Percentiles rank a stretch among this genome's conserved stretches.
Evolutionary conservation across 2,113 vertebrate genomes (phyloP).

Genomic region (Megaleporinus macrocephalus): DNA sequence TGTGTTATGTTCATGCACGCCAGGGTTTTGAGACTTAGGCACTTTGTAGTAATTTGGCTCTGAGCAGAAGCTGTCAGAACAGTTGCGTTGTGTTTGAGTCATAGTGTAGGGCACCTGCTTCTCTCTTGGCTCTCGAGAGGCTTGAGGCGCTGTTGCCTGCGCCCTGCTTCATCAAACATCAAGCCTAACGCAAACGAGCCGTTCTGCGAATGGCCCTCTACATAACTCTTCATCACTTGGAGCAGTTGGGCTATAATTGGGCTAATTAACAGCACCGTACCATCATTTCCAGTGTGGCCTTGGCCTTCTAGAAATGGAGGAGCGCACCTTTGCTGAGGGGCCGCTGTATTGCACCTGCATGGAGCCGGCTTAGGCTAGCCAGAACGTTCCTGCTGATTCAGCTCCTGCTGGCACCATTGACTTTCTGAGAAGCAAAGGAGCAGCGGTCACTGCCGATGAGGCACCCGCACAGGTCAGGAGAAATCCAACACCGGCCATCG

Average conservation of each 20-base stretch:
- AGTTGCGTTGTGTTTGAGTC: constrained; percentile 1
- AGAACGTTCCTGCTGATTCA: constrained; percentile 55
- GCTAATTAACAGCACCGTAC: constrained; percentile 6
- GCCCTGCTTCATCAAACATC: neutral
- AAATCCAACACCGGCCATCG: constrained; percentile 49
- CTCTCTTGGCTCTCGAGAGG: constrained; percentile 14
- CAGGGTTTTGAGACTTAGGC: neutral
- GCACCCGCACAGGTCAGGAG: constrained; percentile 49
- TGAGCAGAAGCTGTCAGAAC: neutral
- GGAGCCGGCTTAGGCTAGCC: constrained; percentile 18
- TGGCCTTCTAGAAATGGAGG: constrained; percentile 10
- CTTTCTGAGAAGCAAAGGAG: constrained; percentile 46
- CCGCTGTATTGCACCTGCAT: constrained; percentile 32
- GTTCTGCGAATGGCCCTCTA: neutral
- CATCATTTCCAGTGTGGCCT: neutral
- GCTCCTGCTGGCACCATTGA: constrained; percentile 50
- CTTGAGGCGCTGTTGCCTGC: neutral
- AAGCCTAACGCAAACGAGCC: neutral
- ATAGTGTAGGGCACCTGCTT: neutral
- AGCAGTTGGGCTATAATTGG: neutral
- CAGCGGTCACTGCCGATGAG: constrained; percentile 30
- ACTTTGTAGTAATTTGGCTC: neutral
- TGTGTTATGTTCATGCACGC: neutral
- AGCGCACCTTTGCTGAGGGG: constrained; percentile 24
- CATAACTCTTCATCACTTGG: neutral